Base-by-base conservation (phyloP, 2,797 vertebrate genomes). In the Gymnothorax reevesii region DNA sequence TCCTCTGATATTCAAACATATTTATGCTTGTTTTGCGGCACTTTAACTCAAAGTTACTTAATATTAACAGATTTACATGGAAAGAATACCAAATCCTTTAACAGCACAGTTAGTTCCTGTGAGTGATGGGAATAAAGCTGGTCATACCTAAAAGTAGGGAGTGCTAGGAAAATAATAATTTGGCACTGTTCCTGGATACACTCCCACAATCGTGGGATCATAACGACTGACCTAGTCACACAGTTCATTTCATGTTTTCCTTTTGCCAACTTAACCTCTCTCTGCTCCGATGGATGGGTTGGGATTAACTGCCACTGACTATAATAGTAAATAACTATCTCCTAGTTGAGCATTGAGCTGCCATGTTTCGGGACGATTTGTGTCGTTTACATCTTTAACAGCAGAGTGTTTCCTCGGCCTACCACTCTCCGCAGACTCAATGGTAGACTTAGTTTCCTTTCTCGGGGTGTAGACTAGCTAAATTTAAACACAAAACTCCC, bases 401-500 rank as follows among this genome's bases (percentile, higher is more conserved):
- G 17, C 6, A 80, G 6, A 54, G 52, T 55, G 52, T 80, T 55
- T 22, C 49, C 49, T 22, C 22, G 5, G 17, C 17, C 42, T 79
- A 79, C 75, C 13, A 7, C 71, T 33, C 71, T 42, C 10, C 42
- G 33, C 75, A 79, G 75, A 79, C 55, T 87, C 54, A 86, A 85
- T 71, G 52, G 75, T 85, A 71, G 20, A 57, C 75, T 85, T 88
- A 85, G 77, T 80, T 84, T 84, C 62, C 59, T 60, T 85, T 84
- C 80, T 88, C 89, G 85, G 88, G 75, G 84, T 82, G 8, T 22
- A 73, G 55, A 84, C 86, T 83, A 83, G 55, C 49, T 49, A 8
- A 83, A 52, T 22, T 84, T 88, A 91, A 83, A 92, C 33, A 85
- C 55, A 90, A 88, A 88, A 91, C 88, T 91, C 85, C 89, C 89